These are phyloP conservation scores for Archaeoteleia sp. DNA, from an alignment of 2,888 invertebrate genomes.

Conservation along the genomic window DNA sequence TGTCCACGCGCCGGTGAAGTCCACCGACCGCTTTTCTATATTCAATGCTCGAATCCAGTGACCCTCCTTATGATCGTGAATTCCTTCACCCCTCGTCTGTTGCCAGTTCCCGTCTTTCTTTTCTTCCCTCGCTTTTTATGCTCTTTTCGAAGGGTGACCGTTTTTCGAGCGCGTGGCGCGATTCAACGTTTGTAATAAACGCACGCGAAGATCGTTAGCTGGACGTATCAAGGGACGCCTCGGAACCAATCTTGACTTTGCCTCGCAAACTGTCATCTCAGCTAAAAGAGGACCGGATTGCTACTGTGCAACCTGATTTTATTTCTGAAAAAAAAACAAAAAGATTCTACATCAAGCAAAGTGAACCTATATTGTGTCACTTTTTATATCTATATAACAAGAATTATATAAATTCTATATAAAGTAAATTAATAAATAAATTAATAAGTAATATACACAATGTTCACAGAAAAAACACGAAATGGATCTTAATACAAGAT, in stretches of 20 bases:
- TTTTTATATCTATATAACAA: too few species aligned
- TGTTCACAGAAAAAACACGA: too few species aligned
- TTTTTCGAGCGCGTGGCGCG: slow-evolving; percentile 57
- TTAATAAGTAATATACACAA: too few species aligned
- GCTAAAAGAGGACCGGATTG: too few species aligned
- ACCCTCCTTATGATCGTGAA: slow-evolving; percentile 43
- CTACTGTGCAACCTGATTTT: too few species aligned
- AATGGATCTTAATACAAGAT: too few species aligned
- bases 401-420: too few species aligned
- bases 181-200: slow-evolving; percentile 59
- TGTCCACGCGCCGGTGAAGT: slow-evolving; percentile 52
- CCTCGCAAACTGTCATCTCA: too few species aligned
- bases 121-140: slow-evolving; percentile 51
- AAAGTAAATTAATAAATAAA: too few species aligned
- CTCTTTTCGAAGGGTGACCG: slow-evolving; percentile 42
- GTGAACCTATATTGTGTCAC: too few species aligned
- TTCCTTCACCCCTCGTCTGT: slow-evolving; percentile 49
- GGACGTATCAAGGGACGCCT: slow-evolving; percentile 6
- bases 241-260: slow-evolving; percentile 1
- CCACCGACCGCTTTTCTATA: slow-evolving; percentile 60
- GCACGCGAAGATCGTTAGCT: slow-evolving; percentile 39
- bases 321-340: too few species aligned
- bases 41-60: slow-evolving; percentile 60
- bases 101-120: slow-evolving; percentile 34
- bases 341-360: too few species aligned